Evolutionary conservation across 1,140 invertebrate genomes (phyloP).

Genomic region (Sminthurinus signatus): DNA sequence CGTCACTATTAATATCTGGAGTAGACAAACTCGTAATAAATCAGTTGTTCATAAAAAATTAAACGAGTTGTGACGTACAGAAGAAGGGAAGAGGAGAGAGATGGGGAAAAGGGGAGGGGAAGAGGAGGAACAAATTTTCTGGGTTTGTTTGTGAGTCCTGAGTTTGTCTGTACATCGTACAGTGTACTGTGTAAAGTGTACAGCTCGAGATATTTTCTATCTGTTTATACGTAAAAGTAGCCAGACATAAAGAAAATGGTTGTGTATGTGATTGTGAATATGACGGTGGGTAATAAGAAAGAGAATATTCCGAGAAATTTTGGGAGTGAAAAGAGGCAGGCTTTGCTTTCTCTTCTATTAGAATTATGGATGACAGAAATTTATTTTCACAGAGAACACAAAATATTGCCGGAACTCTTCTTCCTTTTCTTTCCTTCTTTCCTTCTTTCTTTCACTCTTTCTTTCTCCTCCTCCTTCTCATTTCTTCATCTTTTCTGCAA

Average conservation of each 20-base stretch:
- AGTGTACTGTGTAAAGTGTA: slow-evolving; percentile 15
- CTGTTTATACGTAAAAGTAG: no score
- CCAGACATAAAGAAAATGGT: no score
- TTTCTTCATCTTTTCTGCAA: neutral
- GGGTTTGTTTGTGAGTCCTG: no score
- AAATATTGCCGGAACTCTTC: slow-evolving; percentile 11
- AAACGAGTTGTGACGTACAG: slow-evolving; percentile 23
- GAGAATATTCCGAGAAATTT: slow-evolving; percentile 10
- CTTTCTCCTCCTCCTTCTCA: no score
- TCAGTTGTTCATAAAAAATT: slow-evolving; percentile 37
- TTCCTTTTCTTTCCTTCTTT: neutral
- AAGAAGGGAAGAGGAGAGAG: slow-evolving; percentile 1
- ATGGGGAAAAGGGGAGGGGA: slow-evolving; percentile 6
- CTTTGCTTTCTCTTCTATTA: slow-evolving; percentile 3
- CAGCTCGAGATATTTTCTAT: slow-evolving; percentile 6
- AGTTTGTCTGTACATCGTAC: no score
- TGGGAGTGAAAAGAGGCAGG: slow-evolving; percentile 12
- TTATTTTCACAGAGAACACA: slow-evolving; percentile 19
- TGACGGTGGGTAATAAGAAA: neutral
- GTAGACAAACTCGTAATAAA: slow-evolving; percentile 25
- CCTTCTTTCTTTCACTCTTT: no score
- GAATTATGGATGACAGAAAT: slow-evolving; percentile 29
- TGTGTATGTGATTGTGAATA: no score
- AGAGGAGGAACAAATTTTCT: no score
- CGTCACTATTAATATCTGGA: slow-evolving; percentile 26